phyloP scores from a whole-genome alignment of 2,888 invertebrate species.

The Cataglyphis albicans region DNA sequence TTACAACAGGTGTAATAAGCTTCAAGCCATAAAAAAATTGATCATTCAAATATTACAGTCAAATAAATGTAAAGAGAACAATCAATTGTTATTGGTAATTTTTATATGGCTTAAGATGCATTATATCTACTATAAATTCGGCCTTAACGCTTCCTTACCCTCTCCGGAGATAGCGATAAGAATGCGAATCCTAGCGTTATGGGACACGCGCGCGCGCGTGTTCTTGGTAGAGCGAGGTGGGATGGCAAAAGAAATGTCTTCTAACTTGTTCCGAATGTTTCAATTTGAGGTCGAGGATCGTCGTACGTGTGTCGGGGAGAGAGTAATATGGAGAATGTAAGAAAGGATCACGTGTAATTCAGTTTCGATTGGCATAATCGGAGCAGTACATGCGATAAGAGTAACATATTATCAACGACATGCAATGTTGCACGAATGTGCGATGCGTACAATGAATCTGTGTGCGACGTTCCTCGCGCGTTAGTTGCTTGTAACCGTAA shows the following conservation, averaged over 20 bases:
- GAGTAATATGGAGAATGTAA: neutral
- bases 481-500: constrained; percentile 73
- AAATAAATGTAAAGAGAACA: no score
- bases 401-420: neutral
- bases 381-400: neutral
- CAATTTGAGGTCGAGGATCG: constrained; percentile 68
- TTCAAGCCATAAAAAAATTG: no score
- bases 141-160: neutral
- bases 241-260: constrained; percentile 80
- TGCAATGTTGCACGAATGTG: constrained; percentile 56
- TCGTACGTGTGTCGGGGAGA: constrained; percentile 63
- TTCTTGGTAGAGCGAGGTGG: constrained; percentile 57
- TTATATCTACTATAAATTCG: no score
- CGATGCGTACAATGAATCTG: constrained; percentile 40
- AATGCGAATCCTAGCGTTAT: no score
- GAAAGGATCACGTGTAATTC: neutral
- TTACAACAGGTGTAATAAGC: no score
- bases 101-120: no score
- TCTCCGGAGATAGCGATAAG: neutral
- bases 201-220: neutral
- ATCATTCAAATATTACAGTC: no score
- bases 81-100: no score
- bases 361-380: neutral
- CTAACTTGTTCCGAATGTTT: constrained; percentile 74
- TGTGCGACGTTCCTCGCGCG: constrained; percentile 72